Conservation (phyloP, 2,888 invertebrate genomes). For the Nebria brevicollis region DNA sequence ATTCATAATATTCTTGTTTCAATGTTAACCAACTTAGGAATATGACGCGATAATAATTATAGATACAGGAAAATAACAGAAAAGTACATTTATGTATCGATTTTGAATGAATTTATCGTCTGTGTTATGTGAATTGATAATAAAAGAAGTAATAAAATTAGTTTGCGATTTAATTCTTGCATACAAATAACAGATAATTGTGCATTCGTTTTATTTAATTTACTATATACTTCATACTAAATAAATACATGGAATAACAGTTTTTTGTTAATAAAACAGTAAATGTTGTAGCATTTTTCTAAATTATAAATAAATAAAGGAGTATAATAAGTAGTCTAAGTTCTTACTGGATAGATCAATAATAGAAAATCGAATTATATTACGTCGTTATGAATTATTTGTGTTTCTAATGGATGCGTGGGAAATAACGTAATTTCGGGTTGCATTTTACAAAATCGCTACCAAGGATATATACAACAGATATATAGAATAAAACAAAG, state of each 20-base stretch:
- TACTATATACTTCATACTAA: no score
- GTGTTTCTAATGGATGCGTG: neutral
- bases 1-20: slow-evolving; percentile 26
- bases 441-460: slow-evolving; percentile 4
- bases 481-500: slow-evolving; percentile 20
- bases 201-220: no score
- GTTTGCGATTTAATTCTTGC: no score
- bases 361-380: neutral
- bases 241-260: no score
- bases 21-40: slow-evolving; percentile 37
- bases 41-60: slow-evolving; percentile 8
- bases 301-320: neutral
- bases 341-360: neutral
- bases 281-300: neutral
- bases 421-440: neutral
- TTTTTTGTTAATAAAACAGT: no score
- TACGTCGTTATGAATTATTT: slow-evolving; percentile 8
- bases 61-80: neutral
- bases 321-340: neutral
- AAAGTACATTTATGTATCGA: no score
- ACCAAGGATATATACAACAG: neutral
- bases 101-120: no score
- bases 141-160: no score
- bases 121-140: no score
- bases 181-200: no score